Evolutionary conservation across 2,113 vertebrate genomes (phyloP).

Genomic region (Neotragus moschatus): DNA sequence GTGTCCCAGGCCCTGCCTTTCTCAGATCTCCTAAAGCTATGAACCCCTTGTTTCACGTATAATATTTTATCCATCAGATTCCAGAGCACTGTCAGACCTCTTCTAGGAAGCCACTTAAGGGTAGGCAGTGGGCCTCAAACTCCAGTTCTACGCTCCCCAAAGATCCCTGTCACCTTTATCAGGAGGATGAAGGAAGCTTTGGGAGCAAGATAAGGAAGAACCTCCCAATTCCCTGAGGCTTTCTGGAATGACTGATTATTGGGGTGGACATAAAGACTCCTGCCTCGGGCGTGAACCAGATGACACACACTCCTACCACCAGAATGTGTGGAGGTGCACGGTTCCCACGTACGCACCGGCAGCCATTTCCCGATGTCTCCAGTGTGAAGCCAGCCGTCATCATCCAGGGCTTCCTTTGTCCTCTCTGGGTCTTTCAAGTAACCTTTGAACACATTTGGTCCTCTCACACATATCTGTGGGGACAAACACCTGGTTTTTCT

Average conservation of each 20-base stretch:
- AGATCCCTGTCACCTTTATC: not conserved
- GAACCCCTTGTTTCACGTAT: not conserved
- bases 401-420: constrained; percentile 91
- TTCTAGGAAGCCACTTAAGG: not conserved
- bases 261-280: not conserved
- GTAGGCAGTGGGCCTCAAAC: not conserved
- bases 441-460: constrained; percentile 97
- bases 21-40: not conserved
- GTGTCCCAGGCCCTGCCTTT: not conserved
- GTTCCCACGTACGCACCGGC: constrained; percentile 81
- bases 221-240: not conserved
- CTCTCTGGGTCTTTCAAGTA: constrained; percentile 94
- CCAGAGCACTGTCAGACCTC: not conserved
- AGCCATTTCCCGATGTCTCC: constrained; percentile 98
- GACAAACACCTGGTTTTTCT: not conserved
- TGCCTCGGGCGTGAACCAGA: not conserved
- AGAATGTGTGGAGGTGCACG: rapidly evolving
- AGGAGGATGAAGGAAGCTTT: not conserved
- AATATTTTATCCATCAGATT: not conserved
- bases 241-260: not conserved
- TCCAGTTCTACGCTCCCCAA: not conserved
- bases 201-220: not conserved
- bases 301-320: not conserved
- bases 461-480: constrained; percentile 95
- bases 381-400: constrained; percentile 95